These are phyloP conservation scores for Stichopus chloronotus DNA, from an alignment of 35 echinoderm and acorn worm genomes.

Conservation along the genomic window DNA sequence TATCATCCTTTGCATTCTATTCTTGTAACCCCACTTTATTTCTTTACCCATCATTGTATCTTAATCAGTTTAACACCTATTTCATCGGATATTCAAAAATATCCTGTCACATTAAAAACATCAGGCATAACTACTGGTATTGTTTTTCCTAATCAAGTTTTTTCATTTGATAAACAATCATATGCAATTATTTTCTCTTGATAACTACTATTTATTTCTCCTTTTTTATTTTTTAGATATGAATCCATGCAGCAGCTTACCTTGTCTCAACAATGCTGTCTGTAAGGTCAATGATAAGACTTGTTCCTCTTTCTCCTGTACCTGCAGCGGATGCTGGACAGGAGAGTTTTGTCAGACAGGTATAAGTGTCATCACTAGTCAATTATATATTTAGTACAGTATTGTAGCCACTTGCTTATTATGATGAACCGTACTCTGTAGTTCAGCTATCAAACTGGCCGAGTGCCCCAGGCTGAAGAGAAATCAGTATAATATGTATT, in stretches of 20 bases:
- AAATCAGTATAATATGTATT: too few species aligned
- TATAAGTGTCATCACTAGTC: slow-evolving; percentile 26
- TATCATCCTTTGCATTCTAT: too few species aligned
- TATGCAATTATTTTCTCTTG: background rate
- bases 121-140: background rate
- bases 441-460: too few species aligned
- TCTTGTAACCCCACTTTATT: too few species aligned
- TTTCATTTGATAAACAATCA: background rate
- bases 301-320: slow-evolving; percentile 19
- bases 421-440: too few species aligned
- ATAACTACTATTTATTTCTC: background rate
- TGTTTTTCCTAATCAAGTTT: background rate
- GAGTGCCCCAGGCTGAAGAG: too few species aligned
- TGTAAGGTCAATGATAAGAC: slow-evolving; percentile 34
- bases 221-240: slow-evolving; percentile 25
- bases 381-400: too few species aligned
- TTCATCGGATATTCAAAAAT: too few species aligned
- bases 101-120: background rate
- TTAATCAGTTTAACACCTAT: too few species aligned
- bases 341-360: slow-evolving; percentile 62
- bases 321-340: slow-evolving; percentile 50
- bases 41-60: too few species aligned
- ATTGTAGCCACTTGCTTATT: too few species aligned
- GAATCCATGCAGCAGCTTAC: slow-evolving; percentile 48
- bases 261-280: slow-evolving; percentile 47